These are phyloP conservation scores for Prenolepis imparis DNA, from an alignment of 2,888 invertebrate species.

Conservation along the genomic window DNA sequence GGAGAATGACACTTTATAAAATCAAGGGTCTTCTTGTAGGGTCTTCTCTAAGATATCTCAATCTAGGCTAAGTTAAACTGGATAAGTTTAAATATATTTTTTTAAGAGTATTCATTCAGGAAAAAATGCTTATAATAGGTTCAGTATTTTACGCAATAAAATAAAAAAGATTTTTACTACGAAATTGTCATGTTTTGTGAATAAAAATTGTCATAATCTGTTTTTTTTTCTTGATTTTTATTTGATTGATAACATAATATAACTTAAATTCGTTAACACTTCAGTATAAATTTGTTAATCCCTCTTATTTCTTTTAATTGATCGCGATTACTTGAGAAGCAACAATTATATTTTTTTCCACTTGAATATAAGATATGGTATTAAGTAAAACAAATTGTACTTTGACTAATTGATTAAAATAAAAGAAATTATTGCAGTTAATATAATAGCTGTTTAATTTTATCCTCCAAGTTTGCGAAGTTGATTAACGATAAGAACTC, in stretches of 20 bases:
- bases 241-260: background rate
- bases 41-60: no score
- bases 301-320: background rate
- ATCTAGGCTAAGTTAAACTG: no score
- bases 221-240: background rate
- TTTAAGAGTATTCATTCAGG: background rate
- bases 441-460: slow-evolving; percentile 1
- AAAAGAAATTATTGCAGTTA: slow-evolving; percentile 3
- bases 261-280: background rate
- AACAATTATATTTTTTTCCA: background rate
- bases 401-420: background rate
- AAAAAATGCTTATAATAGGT: background rate
- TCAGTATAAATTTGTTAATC: background rate
- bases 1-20: slow-evolving; percentile 15
- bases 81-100: slow-evolving; percentile 18
- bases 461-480: slow-evolving; percentile 2
- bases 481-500: slow-evolving; percentile 33
- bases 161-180: background rate
- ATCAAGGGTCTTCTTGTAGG: background rate
- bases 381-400: background rate
- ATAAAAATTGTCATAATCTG: background rate
- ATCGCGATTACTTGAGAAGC: background rate
- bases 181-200: background rate
- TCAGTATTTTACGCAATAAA: background rate
- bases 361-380: background rate